Evolutionary conservation across 2,113 vertebrate species (phyloP), one percentile per base, ranked within the genome.

Genomic region (Hiodon alosoides): DNA sequence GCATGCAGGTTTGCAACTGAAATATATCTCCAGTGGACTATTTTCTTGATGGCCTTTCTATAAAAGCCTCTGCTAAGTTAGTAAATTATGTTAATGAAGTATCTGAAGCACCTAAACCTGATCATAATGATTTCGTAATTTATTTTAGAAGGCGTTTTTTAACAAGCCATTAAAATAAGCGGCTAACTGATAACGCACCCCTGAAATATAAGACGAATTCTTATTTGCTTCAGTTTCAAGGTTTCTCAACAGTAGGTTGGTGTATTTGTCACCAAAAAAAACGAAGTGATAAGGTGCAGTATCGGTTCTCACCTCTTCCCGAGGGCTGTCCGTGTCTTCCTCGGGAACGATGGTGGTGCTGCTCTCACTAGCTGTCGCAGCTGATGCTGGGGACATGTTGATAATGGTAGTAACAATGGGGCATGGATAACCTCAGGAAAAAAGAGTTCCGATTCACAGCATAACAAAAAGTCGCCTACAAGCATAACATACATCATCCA

Each of bases 301-400:
- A 4, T 9, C 67, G 71, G 54, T 77, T 53, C 87, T 82, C 79
- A 91, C 90, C 89, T 91, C 89, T 67, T 90, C 87, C 50, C 87
- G 78, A 65, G 85, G 83, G 75, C 79, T 89, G 70, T 88, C 86
- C 52, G 84, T 13, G 75, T 88, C 87, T 76, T 89, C 86, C 48
- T 87, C 87, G 69, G 88, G 85, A 55, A 85, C 84, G 8, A 85
- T 72, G 70, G 80, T 76, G 76, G 79, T 85, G 85, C 83, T 85
- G 85, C 88, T 86, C n/a, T 89, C 88, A 83, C 86, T 86, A 76
- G 83, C 85, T 54, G 86, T 77, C 6, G 88, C 85, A 78, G 86
- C 87, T 74, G 87, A 90, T 79, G 87, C 89, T 77, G 87, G 88
- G 83, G 87, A 90, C 90, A 91, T 91, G 84, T 13, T 88, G 85